These are phyloP conservation scores for Ochotona princeps DNA, from an alignment of 2,113 vertebrate genomes.

Conservation along the genomic window DNA sequence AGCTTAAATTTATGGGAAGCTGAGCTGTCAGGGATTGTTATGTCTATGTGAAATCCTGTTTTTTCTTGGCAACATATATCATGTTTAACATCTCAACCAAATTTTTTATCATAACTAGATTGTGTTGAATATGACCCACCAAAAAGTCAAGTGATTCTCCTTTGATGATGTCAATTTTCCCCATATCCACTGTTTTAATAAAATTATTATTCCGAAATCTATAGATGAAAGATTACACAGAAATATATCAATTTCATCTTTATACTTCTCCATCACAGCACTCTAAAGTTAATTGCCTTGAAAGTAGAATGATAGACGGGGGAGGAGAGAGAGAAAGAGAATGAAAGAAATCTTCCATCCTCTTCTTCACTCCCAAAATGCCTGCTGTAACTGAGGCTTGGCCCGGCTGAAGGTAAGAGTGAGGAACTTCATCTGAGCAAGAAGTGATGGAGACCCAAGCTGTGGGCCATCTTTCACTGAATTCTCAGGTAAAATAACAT, in stretches of 20 bases:
- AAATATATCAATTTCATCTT: background rate
- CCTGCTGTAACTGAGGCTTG: no score
- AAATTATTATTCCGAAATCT: background rate
- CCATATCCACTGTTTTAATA: slow-evolving; percentile 6
- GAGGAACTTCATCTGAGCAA: no score
- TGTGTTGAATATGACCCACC: background rate
- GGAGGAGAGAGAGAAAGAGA: no score
- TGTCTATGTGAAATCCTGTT: background rate
- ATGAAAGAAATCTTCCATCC: no score
- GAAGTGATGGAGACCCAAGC: no score
- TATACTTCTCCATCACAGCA: background rate
- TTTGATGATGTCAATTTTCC: background rate
- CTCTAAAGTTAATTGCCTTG: background rate
- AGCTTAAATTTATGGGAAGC: slow-evolving; percentile 2
- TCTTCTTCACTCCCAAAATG: no score
- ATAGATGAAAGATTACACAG: background rate
- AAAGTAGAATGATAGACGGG: no score
- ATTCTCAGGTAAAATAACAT: no score
- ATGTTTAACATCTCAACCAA: slow-evolving; percentile 33
- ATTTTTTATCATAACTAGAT: background rate
- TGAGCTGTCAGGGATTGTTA: background rate
- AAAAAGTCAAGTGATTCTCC: background rate
- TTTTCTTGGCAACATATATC: slow-evolving; percentile 33
- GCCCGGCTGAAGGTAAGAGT: no score
- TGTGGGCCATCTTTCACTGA: no score